Conservation (phyloP, 2,888 invertebrate species). For the Nineta flava region DNA sequence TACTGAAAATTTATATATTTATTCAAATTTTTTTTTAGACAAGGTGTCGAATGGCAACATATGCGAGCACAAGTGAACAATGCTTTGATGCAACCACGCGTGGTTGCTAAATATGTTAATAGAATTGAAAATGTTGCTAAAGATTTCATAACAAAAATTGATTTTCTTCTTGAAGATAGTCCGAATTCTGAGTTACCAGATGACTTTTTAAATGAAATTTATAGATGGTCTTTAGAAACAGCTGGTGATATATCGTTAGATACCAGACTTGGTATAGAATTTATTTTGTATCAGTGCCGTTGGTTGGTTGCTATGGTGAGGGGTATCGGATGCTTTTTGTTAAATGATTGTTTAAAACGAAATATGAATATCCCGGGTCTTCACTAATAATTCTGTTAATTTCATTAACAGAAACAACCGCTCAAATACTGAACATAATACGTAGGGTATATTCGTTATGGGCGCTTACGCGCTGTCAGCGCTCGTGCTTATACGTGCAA, state of each 20-base stretch:
- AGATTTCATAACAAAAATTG: constrained; percentile 17
- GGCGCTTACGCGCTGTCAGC: too few species aligned
- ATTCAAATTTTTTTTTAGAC: constrained; percentile 18
- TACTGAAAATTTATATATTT: neutral
- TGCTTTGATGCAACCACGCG: constrained; percentile 34
- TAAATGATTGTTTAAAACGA: too few species aligned
- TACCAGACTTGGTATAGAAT: constrained; percentile 18
- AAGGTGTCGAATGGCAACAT: constrained; percentile 38
- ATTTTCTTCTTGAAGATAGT: constrained; percentile 11
- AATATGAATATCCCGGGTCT: too few species aligned
- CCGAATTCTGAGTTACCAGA: constrained; percentile 17
- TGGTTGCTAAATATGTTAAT: constrained; percentile 18
- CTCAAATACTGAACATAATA: too few species aligned
- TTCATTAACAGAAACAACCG: too few species aligned
- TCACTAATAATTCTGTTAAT: too few species aligned
- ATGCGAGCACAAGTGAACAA: constrained; percentile 34
- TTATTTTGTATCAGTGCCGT: too few species aligned
- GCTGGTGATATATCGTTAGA: constrained; percentile 27
- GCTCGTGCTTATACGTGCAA: too few species aligned
- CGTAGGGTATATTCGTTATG: too few species aligned
- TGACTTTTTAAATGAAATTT: constrained; percentile 35
- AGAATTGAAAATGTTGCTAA: constrained; percentile 20
- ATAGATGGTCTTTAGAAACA: constrained; percentile 48
- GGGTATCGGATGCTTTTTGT: too few species aligned
- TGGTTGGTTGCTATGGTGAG: too few species aligned